These are phyloP conservation scores for Eucera pruinosa DNA, from an alignment of 2,888 invertebrate genomes.

Conservation along the genomic window DNA sequence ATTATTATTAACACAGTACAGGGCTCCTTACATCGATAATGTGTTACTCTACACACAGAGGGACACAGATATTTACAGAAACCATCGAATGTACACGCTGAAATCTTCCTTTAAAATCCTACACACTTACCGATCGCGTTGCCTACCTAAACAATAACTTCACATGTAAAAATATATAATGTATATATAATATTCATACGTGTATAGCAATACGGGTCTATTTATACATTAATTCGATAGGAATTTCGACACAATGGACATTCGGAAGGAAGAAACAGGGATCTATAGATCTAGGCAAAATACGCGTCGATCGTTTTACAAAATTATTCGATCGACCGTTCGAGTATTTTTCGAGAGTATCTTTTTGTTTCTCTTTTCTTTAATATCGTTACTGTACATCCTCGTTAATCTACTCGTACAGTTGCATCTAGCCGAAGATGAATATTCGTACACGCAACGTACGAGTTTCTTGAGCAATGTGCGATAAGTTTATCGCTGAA, in stretches of 20 bases:
- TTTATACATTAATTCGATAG: conserved; percentile 35
- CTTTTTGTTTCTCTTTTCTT: no score
- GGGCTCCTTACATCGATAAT: conserved; percentile 69
- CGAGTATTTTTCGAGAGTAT: not conserved
- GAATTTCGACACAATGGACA: conserved; percentile 33
- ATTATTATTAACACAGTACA: conserved; percentile 76
- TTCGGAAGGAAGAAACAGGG: not conserved
- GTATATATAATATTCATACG: not conserved
- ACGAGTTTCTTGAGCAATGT: conserved; percentile 49
- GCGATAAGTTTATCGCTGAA: conserved; percentile 25
- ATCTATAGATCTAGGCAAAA: not conserved
- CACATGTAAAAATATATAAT: conserved; percentile 46
- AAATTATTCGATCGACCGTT: not conserved
- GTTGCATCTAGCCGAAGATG: no score
- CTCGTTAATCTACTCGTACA: conserved; percentile 30
- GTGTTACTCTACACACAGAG: conserved; percentile 33
- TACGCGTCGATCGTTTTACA: conserved; percentile 2
- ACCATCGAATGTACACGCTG: conserved; percentile 43
- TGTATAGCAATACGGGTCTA: not conserved
- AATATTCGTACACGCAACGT: no score
- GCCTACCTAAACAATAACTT: conserved; percentile 46
- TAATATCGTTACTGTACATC: conserved; percentile 30
- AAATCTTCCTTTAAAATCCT: not conserved
- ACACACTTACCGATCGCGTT: conserved; percentile 24
- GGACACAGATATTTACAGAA: conserved; percentile 65